Evolutionary conservation across 2,797 vertebrate genomes (phyloP), one percentile per base, ranked within the genome.

Genomic region (Pangasius sanitwongsei): DNA sequence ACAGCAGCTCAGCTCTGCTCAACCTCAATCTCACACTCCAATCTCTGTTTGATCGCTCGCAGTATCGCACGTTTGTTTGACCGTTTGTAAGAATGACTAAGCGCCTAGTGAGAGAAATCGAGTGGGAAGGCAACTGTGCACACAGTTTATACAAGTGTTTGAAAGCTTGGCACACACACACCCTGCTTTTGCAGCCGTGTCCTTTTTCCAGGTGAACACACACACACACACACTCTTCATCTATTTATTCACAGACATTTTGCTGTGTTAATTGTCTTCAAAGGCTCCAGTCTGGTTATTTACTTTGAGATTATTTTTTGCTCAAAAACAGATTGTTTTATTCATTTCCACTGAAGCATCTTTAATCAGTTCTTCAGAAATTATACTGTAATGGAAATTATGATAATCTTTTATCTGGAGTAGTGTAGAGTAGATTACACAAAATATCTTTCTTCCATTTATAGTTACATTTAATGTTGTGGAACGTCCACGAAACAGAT

Each of bases 101-200:
- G 77, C 25, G 77, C 44, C n/a, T 23, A 67, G 61, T 87, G 69
- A 86, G 81, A 83, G 81, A 16, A 65, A 44, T n/a, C 12, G 81
- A 83, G 59, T 65, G 25, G 59, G 53, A 81, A 37, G 78, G 81
- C 81, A 83, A 83, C 81, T 83, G 48, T 86, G 69, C 69, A 59
- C 44, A 78, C 61, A 65, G 55, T 41, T 61, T 61, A 48, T 25
- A 75, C 34, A 23, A 65, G 86, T n/a, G 74, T 65, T 28, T 50
- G 20, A 78, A 63, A 75, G 55, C 70, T 63, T 63, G 70, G 55
- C 74, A 25, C 74, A 44, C 86, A 37, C 34, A 9, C 16, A 37
- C 67, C 20, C 57, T 72, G 83, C 86, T 41, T 85, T 50, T 85
- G 25, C 2, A 37, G 41, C 16, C n/a, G 2, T 70, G 28, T 55